Percentiles rank a stretch among this genome's conserved stretches.
These are phyloP conservation scores for Antigone vipio DNA, from an alignment of 2,113 vertebrate genomes.

Conservation along the genomic window DNA sequence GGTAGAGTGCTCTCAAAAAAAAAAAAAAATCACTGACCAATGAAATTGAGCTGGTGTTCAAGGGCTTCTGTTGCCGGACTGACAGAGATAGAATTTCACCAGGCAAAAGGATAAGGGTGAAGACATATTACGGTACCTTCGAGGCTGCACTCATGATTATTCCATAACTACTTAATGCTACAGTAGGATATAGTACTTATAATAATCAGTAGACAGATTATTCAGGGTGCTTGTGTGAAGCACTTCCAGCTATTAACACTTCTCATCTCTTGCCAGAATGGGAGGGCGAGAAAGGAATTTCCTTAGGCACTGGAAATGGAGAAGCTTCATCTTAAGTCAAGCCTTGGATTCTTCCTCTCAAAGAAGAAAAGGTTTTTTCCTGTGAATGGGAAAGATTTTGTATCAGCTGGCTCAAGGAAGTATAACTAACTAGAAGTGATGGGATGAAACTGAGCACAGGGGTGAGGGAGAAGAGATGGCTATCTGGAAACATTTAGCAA, in stretches of 20 bases:
- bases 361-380: neutral
- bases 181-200: neutral
- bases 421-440: slow-evolving; percentile 37
- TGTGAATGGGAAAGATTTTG: neutral
- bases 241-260: neutral
- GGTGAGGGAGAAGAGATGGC: neutral
- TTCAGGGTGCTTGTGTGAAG: neutral
- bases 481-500: slow-evolving; percentile 55
- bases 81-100: neutral
- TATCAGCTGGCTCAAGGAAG: neutral
- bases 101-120: neutral
- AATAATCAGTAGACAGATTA: neutral
- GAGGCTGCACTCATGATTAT: neutral
- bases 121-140: neutral
- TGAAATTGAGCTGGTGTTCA: neutral
- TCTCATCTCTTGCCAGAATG: neutral
- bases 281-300: neutral
- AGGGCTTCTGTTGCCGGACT: neutral
- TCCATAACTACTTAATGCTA: neutral
- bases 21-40: neutral
- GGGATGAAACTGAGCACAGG: neutral
- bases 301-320: neutral
- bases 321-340: neutral
- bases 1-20: neutral
- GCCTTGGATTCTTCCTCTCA: neutral